Conservation (phyloP, 2,797 vertebrate species). For the Typhlichthys subterraneus region DNA sequence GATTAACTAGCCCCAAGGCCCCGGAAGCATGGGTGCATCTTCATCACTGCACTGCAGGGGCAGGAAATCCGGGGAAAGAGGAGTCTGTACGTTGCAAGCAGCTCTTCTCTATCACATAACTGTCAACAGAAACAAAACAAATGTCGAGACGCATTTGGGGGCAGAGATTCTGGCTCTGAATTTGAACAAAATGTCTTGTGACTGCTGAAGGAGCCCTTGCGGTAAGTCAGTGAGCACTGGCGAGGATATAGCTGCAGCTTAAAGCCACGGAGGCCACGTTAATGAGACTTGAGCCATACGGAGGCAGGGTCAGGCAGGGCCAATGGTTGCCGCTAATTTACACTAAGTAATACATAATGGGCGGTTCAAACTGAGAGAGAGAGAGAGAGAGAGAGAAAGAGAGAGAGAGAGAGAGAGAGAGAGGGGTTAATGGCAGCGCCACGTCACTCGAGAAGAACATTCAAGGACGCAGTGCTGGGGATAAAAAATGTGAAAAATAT, state of each 20-base stretch:
- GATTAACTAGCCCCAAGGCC: conserved; percentile 67
- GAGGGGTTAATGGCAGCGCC: not conserved
- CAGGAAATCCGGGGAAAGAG: conserved; percentile 19
- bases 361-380: not conserved
- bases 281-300: conserved; percentile 48
- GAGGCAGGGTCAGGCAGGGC: conserved; percentile 53
- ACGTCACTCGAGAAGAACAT: conserved; percentile 29
- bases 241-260: not conserved
- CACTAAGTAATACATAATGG: not conserved
- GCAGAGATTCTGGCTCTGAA: conserved; percentile 21
- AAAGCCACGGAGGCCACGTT: conserved; percentile 11
- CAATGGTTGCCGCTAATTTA: conserved; percentile 51
- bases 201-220: conserved; percentile 30
- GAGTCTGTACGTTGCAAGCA: conserved; percentile 17
- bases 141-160: conserved; percentile 24
- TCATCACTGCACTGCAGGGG: conserved; percentile 44
- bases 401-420: not conserved
- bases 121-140: conserved; percentile 44
- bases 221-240: conserved; percentile 3
- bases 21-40: conserved; percentile 53
- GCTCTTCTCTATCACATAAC: conserved; percentile 36
- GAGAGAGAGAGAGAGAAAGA: not conserved
- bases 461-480: conserved; percentile 20
- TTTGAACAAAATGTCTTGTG: conserved; percentile 36
- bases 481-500: not conserved